Conservation (phyloP, 2,113 vertebrate genomes). For the Charadrius vociferus region DNA sequence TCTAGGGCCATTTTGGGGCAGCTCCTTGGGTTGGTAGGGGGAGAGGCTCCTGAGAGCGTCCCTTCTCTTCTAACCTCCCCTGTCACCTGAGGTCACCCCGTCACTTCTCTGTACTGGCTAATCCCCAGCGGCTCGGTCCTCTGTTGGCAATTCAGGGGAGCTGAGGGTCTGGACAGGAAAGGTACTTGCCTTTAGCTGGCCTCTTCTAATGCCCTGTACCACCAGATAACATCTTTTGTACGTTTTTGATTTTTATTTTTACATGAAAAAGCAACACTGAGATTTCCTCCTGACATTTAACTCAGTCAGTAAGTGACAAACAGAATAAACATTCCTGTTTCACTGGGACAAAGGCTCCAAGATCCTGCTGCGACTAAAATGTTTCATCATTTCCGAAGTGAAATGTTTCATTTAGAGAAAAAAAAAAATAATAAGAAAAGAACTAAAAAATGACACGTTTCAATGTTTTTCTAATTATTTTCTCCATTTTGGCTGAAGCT, state of each 20-base stretch:
- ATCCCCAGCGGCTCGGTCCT: neutral
- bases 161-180: neutral
- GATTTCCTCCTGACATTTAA: slow-evolving; percentile 62
- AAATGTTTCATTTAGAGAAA: neutral
- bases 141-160: neutral
- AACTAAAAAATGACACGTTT: slow-evolving; percentile 9
- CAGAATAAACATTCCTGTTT: slow-evolving; percentile 8
- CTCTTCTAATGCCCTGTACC: neutral
- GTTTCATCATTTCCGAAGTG: slow-evolving; percentile 41
- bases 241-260: neutral
- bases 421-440: neutral
- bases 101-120: neutral
- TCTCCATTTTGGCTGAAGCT: slow-evolving; percentile 13
- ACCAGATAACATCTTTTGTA: neutral
- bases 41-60: neutral
- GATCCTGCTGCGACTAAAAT: slow-evolving; percentile 40
- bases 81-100: neutral
- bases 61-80: neutral
- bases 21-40: neutral
- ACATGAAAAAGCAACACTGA: neutral
- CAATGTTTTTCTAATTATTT: slow-evolving; percentile 69
- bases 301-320: slow-evolving; percentile 15
- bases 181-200: neutral
- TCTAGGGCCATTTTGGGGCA: neutral
- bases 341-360: slow-evolving; percentile 15